phyloP scores from a whole-genome alignment of 2,888 invertebrate genomes.

The Trisateles emortualis region DNA sequence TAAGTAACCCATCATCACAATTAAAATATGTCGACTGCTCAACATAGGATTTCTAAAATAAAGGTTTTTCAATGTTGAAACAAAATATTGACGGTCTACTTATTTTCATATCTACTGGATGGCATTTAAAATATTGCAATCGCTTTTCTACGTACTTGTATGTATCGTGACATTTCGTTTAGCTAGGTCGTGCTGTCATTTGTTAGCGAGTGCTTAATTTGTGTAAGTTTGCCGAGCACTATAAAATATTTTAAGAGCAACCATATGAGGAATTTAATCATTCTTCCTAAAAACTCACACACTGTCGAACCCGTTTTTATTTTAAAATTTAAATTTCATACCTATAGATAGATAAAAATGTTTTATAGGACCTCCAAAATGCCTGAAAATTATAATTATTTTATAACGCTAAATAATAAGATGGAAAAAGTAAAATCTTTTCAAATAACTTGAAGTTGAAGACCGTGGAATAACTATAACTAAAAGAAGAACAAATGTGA shows the following conservation, averaged over 20 bases:
- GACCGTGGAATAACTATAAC: no score
- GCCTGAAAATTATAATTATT: background rate
- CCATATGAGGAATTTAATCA: background rate
- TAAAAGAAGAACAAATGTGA: background rate
- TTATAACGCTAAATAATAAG: no score
- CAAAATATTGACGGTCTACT: background rate
- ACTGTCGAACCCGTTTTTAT: background rate
- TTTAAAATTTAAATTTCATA: no score
- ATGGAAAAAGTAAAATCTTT: no score
- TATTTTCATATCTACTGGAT: background rate
- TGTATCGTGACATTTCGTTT: conserved; percentile 32
- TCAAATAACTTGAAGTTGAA: no score
- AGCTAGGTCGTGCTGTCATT: conserved; percentile 26
- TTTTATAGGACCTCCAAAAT: background rate
- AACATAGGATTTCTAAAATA: no score
- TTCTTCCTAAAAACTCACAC: background rate
- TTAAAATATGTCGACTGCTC: no score
- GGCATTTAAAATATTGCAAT: conserved; percentile 2
- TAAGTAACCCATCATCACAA: no score
- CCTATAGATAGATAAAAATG: no score
- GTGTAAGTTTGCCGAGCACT: background rate
- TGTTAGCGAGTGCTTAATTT: conserved; percentile 33
- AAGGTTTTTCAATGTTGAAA: no score
- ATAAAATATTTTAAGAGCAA: conserved; percentile 12
- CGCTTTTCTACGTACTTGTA: background rate